Evolutionary conservation across 2,888 invertebrate genomes (phyloP), one percentile per base, ranked within the genome.

Genomic region (Toxonevra muliebris): DNA sequence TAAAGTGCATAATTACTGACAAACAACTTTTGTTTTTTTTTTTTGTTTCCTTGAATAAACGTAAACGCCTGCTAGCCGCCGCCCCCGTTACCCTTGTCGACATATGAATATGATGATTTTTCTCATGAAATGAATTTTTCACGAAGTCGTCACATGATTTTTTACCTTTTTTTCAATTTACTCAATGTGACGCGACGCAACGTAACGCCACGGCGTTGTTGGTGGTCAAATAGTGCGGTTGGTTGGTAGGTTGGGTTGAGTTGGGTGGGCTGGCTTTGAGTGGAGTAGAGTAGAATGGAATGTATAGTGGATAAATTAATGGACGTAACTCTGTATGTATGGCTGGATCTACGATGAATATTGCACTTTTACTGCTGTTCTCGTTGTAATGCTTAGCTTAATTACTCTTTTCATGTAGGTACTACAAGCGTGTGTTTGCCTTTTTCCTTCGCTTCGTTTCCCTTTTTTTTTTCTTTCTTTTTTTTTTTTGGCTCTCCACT

Each of bases 201-300:
- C 45, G 11, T 1, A 48, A 48, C 13, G 17, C 52, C 40, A 41
- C 65, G 2, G 12, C 15, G 40, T 43, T 54, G 65, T 60, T 60
- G 65, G 65, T 66, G 60, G 65, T 55, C 65, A 66, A 61, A 60
- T 60, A 53, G 60, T 54, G 60, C 30, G 57, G 12, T 57, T 64
- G 57, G 50, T 64, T 48, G 57, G 40, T 13, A 55, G 55, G 40
- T 45, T n/a, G 52, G 40, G 45, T 53, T 17, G 10, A 15, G 48
- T 9, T 40, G 50, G 2, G 50, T 41, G 13, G 41, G 61, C 40
- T 12, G 19, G 42, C 19, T 12, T 13, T 13, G 43, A 19, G 59
- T 43, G 59, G 30, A 20, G 15, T n/a, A 41, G 57, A 13, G 17
- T 13, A 0, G 15, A 19, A 11, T 12, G 13, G 13, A 19, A 12